A percentile compares a stretch with the other conserved stretches of the same genome.
Evolutionary conservation across 1,140 invertebrate genomes (phyloP).

Genomic region (Drosophila ananassae): DNA sequence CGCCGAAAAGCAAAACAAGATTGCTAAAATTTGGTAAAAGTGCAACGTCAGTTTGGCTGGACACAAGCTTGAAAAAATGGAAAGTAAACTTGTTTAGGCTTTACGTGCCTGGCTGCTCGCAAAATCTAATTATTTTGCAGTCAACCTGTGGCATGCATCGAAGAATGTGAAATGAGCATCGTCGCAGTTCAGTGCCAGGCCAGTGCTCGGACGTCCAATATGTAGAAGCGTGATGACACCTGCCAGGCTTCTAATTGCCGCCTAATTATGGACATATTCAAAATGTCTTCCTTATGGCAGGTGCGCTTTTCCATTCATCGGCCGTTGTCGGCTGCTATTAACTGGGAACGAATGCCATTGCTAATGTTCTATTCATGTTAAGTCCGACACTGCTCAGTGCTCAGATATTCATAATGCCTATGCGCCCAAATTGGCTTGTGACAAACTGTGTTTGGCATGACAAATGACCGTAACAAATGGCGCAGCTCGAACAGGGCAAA

Average conservation of each 20-base stretch:
- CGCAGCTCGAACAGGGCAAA: conserved; percentile 37
- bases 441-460: conserved; percentile 66
- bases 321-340: background rate
- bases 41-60: conserved; percentile 74
- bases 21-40: conserved; percentile 71
- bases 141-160: conserved; percentile 9
- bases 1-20: conserved; percentile 26
- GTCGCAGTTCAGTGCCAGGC: background rate
- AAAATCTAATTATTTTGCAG: conserved; percentile 16
- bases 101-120: conserved; percentile 14
- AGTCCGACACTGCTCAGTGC: conserved; percentile 40
- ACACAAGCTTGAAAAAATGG: conserved; percentile 60
- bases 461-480: conserved; percentile 59
- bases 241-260: background rate
- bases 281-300: conserved; percentile 21
- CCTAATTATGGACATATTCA: conserved; percentile 4
- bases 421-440: conserved; percentile 37
- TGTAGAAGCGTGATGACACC: background rate
- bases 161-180: background rate
- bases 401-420: conserved; percentile 46
- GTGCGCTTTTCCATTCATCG: conserved; percentile 3
- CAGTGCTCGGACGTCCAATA: background rate
- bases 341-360: conserved; percentile 24
- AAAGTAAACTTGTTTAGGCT: conserved; percentile 51
- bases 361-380: conserved; percentile 77